phyloP scores from a whole-genome alignment of 2,113 vertebrate genomes.

The Vulpes vulpes region DNA sequence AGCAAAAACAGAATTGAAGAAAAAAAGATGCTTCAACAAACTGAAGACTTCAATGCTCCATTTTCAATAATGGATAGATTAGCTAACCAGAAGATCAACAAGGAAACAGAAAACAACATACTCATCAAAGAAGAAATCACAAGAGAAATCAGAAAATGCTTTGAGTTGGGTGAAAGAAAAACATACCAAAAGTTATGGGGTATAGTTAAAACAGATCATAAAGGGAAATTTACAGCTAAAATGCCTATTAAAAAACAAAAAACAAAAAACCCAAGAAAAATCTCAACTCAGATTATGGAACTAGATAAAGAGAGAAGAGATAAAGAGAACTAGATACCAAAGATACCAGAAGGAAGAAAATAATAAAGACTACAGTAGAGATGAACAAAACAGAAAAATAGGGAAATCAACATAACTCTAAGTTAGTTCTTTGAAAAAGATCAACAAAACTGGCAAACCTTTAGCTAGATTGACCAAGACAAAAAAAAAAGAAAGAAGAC shows the following conservation, averaged over 20 bases:
- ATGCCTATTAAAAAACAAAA: background rate
- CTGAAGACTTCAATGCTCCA: background rate
- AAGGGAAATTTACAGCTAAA: background rate
- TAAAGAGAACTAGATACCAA: background rate
- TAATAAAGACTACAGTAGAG: background rate
- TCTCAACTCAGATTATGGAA: conserved; percentile 2
- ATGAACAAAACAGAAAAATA: background rate
- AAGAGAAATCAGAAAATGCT: background rate
- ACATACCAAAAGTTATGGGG: background rate
- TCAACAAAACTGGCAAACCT: background rate
- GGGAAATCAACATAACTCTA: background rate
- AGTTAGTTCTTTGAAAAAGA: background rate
- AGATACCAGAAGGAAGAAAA: background rate
- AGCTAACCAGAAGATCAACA: background rate
- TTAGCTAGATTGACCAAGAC: background rate
- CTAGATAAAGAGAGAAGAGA: background rate
- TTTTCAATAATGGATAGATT: background rate
- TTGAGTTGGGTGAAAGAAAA: background rate
- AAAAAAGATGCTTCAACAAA: background rate
- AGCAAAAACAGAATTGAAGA: background rate
- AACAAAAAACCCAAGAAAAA: background rate
- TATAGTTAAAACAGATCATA: background rate
- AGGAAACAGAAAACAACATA: background rate
- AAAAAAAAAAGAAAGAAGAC: background rate
- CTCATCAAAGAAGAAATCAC: background rate